Evolutionary conservation across 2,797 vertebrate species (phyloP).

Genomic region (Pseudotriccus pelzelni): DNA sequence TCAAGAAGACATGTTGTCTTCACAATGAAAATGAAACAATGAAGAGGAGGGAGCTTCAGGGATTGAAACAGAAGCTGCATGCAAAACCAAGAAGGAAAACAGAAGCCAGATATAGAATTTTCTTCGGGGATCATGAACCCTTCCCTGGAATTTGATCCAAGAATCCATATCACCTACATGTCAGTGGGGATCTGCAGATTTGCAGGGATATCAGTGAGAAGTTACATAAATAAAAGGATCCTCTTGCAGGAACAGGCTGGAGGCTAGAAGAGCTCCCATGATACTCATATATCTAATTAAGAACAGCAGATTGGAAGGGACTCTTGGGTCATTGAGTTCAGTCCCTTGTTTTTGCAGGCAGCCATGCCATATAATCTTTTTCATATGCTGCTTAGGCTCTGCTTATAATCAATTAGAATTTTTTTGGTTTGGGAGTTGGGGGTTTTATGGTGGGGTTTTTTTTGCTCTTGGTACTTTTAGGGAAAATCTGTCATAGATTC

Average conservation of each 20-base stretch:
- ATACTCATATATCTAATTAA: constrained; percentile 58
- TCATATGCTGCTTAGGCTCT: constrained; percentile 18
- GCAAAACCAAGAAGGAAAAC: not conserved
- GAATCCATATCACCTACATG: constrained; percentile 39
- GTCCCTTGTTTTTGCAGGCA: constrained; percentile 62
- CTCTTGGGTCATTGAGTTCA: constrained; percentile 58
- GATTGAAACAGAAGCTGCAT: constrained; percentile 14
- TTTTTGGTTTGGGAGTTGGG: not conserved
- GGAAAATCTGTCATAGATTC: not conserved
- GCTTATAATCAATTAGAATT: constrained; percentile 31
- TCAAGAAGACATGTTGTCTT: not conserved
- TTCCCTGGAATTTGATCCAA: constrained; percentile 33
- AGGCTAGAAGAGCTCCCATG: constrained; percentile 52
- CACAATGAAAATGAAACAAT: not conserved
- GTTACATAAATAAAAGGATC: constrained; percentile 53
- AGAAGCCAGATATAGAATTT: constrained; percentile 3
- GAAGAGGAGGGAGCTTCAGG: not conserved
- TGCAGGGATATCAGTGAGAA: constrained; percentile 26
- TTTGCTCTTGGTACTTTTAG: not conserved
- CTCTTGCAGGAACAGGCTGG: constrained; percentile 43
- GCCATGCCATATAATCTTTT: constrained; percentile 47
- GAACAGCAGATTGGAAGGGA: constrained; percentile 62
- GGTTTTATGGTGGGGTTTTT: not conserved
- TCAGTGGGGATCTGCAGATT: constrained; percentile 5
- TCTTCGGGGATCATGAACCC: constrained; percentile 21